Conservation (phyloP, 2,888 invertebrate species). For the Gastracanthus pulcherrimus region DNA sequence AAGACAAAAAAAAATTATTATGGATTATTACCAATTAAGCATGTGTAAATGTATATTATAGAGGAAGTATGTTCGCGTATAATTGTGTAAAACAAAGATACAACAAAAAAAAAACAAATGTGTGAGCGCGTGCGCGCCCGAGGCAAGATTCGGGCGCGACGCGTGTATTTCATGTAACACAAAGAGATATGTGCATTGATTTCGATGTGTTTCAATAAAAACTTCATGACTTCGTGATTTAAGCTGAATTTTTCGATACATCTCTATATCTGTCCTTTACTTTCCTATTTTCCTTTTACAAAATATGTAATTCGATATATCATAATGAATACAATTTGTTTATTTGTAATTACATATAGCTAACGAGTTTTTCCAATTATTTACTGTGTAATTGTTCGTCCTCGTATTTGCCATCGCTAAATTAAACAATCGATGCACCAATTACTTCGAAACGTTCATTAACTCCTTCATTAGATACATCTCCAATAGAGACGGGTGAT, state of each 20-base stretch:
- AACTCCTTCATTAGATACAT: too few relatives aligned
- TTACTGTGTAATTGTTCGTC: background rate
- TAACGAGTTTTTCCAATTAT: background rate
- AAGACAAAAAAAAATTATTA: slow-evolving; percentile 12
- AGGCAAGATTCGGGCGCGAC: background rate
- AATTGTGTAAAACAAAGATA: slow-evolving; percentile 33
- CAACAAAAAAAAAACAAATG: background rate
- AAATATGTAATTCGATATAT: too few relatives aligned
- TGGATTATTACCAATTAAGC: slow-evolving; percentile 33
- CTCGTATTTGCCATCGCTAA: background rate
- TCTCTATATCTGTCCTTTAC: background rate
- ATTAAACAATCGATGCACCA: too few relatives aligned
- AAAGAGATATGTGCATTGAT: slow-evolving; percentile 47
- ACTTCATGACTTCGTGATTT: slow-evolving; percentile 46
- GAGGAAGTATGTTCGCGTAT: slow-evolving; percentile 38
- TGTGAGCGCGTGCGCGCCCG: background rate
- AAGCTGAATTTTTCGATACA: too few relatives aligned
- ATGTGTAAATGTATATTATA: slow-evolving; percentile 49
- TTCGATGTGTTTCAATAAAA: slow-evolving; percentile 58
- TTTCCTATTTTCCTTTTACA: background rate
- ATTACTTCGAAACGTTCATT: too few relatives aligned
- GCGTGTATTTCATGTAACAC: slow-evolving; percentile 39
- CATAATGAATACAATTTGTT: background rate
- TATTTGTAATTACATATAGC: background rate
- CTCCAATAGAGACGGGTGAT: too few relatives aligned